Base-by-base conservation (phyloP, 2,113 vertebrate species). In the Danio rerio region DNA sequence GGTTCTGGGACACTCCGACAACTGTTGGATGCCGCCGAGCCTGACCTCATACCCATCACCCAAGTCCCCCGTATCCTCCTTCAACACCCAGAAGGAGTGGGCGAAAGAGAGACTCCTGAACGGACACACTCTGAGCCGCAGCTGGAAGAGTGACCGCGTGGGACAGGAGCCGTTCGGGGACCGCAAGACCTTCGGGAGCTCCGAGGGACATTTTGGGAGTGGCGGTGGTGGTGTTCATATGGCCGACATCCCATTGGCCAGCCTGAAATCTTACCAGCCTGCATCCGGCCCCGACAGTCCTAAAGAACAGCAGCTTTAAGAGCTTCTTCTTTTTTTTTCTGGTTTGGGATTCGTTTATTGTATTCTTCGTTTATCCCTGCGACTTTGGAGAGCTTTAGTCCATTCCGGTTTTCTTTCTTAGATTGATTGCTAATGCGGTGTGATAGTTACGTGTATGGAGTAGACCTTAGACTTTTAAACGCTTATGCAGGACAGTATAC, bases 271-370 rank as follows among this genome's bases (percentile, higher is more conserved):
- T 77, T 99, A 97, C 88, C 97, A 98, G 92, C 94, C 96, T 83
- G 89, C 92, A 62, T 94, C 95, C 12, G 95, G 96, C 86, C 88
- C 94, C 55, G 96, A 99, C 90, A 97, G 95, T 91, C 96, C 97
- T 75, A 99, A 98, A 92, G 98, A 99, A 89, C 97, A 99, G 87
- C 98, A 99, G 92, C 96, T 99, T 95, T 99, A 98, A 97, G 88
- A 91, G 88, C 88, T 40, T 15, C 40, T 75, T 59, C 53, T 63
- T 65, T 18, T n/a, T n/a, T n/a, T n/a, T n/a, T n/a, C n/a, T 42
- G 43, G 68, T 49, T 78, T 20, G 45, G 10, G 61, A 15, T 10
- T 49, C 9, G 0, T 13, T 49, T 78, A 55, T 42, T 16, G 49
- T 78, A 20, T 31, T 42, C 43, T 40, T 45, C 40, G 18, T 53